Conservation (phyloP, 2,797 vertebrate genomes). For the Melanotaenia trifasciata region DNA sequence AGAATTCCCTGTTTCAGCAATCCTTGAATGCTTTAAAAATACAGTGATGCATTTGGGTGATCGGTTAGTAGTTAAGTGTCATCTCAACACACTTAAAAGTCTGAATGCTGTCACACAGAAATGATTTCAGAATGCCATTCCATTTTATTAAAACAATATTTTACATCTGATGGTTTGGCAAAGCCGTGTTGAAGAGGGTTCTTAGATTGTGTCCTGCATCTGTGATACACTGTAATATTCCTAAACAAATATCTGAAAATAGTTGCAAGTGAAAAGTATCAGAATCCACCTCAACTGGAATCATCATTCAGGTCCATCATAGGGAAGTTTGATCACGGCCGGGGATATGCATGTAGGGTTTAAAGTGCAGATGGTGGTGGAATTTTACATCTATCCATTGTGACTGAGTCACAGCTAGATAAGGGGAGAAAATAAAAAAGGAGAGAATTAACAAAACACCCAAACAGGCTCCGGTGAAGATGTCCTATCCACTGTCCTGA, state of each 20-base stretch:
- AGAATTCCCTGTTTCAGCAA: constrained; percentile 28
- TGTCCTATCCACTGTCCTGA: constrained; percentile 23
- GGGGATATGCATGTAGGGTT: constrained; percentile 52
- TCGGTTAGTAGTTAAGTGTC: constrained; percentile 17
- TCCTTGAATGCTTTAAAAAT: constrained; percentile 17
- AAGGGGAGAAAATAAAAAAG: constrained; percentile 14
- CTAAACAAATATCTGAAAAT: constrained; percentile 27
- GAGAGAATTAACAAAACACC: constrained; percentile 12
- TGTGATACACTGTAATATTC: constrained; percentile 30
- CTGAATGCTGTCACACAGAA: constrained; percentile 34
- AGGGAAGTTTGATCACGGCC: constrained; percentile 41
- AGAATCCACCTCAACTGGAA: constrained; percentile 60
- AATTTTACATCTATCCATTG: constrained; percentile 63
- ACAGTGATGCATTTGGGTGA: constrained; percentile 47
- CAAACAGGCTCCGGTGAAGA: constrained; percentile 33
- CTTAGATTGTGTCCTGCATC: constrained; percentile 15
- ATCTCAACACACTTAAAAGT: constrained; percentile 26
- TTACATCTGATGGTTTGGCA: constrained; percentile 68
- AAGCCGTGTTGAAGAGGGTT: constrained; percentile 24
- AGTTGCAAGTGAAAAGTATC: constrained; percentile 35
- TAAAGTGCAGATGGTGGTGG: constrained; percentile 82
- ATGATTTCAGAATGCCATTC: constrained; percentile 49
- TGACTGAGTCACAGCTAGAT: constrained; percentile 52
- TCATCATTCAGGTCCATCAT: constrained; percentile 59
- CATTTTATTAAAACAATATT: constrained; percentile 55